These are phyloP conservation scores for Tachystola acroxantha DNA, from an alignment of 2,888 invertebrate genomes.

Conservation along the genomic window DNA sequence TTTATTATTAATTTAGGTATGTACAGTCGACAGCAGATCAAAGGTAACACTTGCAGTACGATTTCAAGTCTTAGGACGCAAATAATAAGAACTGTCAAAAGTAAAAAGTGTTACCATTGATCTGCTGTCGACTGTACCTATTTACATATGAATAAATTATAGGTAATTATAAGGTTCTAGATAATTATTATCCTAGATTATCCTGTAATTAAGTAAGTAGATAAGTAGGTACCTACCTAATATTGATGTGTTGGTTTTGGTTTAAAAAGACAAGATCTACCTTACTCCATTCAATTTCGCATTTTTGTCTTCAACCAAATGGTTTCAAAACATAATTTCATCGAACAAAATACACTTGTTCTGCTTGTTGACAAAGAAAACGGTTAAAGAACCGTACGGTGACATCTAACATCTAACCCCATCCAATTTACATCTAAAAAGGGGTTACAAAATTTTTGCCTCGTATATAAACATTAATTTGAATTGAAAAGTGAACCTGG, in stretches of 20 bases:
- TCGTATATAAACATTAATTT: conserved; percentile 26
- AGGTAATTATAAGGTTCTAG: too few relatives aligned
- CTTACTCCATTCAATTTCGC: neutral
- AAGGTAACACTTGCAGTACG: too few relatives aligned
- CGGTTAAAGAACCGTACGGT: conserved; percentile 28
- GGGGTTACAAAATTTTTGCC: conserved; percentile 38
- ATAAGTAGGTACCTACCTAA: neutral
- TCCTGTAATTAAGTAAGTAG: too few relatives aligned
- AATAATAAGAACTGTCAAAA: too few relatives aligned
- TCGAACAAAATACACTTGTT: conserved; percentile 31
- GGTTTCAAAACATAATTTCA: conserved; percentile 45
- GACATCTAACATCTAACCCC: conserved; percentile 32
- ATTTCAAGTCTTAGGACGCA: too few relatives aligned
- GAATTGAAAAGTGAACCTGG: conserved; percentile 29
- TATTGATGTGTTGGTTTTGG: neutral
- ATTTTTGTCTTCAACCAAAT: too few relatives aligned
- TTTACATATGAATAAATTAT: too few relatives aligned
- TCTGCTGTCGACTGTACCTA: too few relatives aligned
- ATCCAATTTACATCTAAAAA: conserved; percentile 49
- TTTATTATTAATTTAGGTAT: too few relatives aligned
- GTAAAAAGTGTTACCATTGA: too few relatives aligned
- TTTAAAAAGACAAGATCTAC: neutral
- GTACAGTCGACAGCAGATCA: too few relatives aligned
- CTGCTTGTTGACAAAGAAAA: conserved; percentile 39
- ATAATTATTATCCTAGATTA: too few relatives aligned